Conservation (phyloP, 2,113 vertebrate genomes). For the Stegostoma tigrinum region DNA sequence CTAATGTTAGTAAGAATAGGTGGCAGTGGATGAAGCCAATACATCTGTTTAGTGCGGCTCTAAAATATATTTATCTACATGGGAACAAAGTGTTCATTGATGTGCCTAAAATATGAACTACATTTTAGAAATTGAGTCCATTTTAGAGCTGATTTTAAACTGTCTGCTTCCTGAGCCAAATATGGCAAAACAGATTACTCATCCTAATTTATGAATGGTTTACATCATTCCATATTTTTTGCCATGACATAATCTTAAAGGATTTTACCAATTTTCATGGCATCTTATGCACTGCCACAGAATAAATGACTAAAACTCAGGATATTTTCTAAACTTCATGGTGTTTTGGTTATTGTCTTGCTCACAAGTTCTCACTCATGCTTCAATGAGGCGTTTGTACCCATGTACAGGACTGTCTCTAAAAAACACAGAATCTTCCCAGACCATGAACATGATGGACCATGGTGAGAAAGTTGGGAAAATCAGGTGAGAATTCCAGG, state of each 20-base stretch:
- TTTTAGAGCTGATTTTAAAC: background rate
- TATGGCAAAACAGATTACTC: background rate
- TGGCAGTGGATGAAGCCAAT: too few species aligned
- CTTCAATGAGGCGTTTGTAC: background rate
- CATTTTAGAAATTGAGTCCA: background rate
- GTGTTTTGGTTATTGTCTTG: background rate
- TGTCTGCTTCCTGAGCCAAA: background rate
- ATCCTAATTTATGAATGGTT: background rate
- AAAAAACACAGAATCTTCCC: background rate
- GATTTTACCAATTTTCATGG: conserved; percentile 36
- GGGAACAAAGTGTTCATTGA: background rate
- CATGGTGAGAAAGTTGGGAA: too few species aligned
- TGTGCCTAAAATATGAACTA: background rate
- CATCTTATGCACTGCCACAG: conserved; percentile 20
- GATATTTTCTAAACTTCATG: background rate
- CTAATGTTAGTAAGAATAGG: too few species aligned
- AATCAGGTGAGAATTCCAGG: too few species aligned
- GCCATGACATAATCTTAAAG: conserved; percentile 29
- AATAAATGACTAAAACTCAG: conserved; percentile 13
- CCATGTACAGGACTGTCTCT: background rate
- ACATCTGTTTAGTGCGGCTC: background rate
- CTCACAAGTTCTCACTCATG: background rate
- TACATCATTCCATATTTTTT: background rate
- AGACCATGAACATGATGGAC: too few species aligned
- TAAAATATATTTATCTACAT: background rate